Percentiles rank a stretch among this genome's conserved stretches.
Evolutionary conservation across 2,888 invertebrate species (phyloP).

Genomic region (Idaea dimidiata): DNA sequence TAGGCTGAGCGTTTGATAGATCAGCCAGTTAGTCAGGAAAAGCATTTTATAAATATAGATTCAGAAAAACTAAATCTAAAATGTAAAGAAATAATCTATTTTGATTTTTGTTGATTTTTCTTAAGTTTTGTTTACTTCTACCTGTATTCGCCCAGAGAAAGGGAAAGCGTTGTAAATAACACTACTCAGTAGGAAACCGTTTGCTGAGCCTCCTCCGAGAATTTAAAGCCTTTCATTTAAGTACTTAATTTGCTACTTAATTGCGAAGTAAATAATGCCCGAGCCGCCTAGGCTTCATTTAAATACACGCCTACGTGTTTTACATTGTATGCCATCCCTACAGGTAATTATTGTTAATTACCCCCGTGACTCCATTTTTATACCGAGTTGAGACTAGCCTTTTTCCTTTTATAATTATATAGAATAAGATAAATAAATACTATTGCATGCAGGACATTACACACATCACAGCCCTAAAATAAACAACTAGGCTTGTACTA

Average conservation of each 20-base stretch:
- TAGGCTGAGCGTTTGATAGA: no score
- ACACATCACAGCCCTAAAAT: no score
- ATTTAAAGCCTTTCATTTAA: neutral
- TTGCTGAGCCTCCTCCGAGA: neutral
- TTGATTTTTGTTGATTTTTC: no score
- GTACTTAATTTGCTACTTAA: neutral
- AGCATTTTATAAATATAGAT: no score
- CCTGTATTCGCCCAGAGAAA: neutral
- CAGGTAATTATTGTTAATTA: neutral
- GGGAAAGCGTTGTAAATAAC: neutral
- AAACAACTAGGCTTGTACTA: no score
- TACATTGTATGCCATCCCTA: neutral
- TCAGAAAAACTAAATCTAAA: no score
- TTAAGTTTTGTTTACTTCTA: neutral
- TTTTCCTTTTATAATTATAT: no score
- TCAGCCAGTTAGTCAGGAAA: no score
- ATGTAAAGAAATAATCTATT: no score
- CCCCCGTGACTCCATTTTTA: neutral
- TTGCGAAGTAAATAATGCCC: neutral
- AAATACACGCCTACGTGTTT: neutral
- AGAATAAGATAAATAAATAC: no score
- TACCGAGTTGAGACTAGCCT: no score
- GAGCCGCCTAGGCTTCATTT: neutral
- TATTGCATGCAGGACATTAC: no score
- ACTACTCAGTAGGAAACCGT: neutral